Evolutionary conservation across 1,140 invertebrate genomes (phyloP), one percentile per base, ranked within the genome.

Genomic region (Cotesia typhae): DNA sequence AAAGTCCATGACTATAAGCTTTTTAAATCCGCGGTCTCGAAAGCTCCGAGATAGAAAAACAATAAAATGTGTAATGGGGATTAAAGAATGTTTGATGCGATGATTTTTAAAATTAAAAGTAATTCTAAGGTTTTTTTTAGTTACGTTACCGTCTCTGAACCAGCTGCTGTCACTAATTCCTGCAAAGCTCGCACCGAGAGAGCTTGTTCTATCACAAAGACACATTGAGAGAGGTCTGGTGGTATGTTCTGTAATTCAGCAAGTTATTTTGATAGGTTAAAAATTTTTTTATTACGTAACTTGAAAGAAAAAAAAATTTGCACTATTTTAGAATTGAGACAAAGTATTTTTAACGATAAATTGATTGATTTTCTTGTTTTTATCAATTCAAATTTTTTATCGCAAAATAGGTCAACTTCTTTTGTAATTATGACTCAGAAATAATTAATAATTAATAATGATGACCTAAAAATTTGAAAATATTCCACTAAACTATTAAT

Each of bases 141-240:
- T 47, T 79, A 81, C 76, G 67, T 94, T 92, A 96, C 95, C 88
- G 94, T 93, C 90, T 96, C 94, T 53, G 92, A 94, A 70, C 93
- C 94, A 52, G 95, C 93, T 5, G 96, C 96, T 55, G 96, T 97
- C 6, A 98, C 96, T 82, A 99, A 91, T 88, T 99, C 98, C 89
- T 99, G 98, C 55, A 99, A 88, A 69, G 98, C 98, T 83, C 98
- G 90, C 61, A 99, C 98, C 72, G 98, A 99, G 69, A 99, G 88
- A n/a, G 98, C 98, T 90, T 98, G 94, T 87, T 99, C 98, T 80
- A 99, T 98, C 64, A 99, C 97, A 87, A 99, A 99, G 12, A 98
- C 96, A 86, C 96, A 98, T 88, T 98, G 97, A 65, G 97, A 97
- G 77, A 99, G 90, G 85, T 99, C 98, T 53, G 98, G 97, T 59